phyloP scores from a whole-genome alignment of 2,113 vertebrate genomes.

The Edolisoma coerulescens region DNA sequence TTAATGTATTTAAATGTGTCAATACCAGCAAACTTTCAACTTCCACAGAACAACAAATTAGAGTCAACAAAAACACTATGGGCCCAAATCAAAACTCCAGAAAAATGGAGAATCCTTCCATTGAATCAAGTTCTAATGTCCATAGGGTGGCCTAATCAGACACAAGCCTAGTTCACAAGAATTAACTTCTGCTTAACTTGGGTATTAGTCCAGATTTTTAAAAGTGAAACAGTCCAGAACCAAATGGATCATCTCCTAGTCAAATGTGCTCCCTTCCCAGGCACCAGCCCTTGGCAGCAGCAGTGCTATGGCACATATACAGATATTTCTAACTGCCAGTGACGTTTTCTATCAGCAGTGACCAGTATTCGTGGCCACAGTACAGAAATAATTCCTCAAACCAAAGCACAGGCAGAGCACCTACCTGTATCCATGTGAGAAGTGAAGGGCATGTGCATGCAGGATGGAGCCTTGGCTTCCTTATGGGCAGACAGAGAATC shows the following conservation, averaged over 20 bases:
- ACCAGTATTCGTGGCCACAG: neutral
- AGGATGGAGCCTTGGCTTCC: neutral
- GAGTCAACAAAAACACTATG: neutral
- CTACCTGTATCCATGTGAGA: accelerated
- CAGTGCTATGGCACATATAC: neutral
- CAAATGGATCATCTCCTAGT: neutral
- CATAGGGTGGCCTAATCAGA: neutral
- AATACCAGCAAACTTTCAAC: neutral
- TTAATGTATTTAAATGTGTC: neutral
- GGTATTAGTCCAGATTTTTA: neutral
- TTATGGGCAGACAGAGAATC: neutral
- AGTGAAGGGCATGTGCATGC: accelerated
- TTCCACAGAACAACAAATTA: neutral
- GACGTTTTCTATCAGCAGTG: neutral
- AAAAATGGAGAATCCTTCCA: neutral
- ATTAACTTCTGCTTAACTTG: neutral
- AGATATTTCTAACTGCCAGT: neutral
- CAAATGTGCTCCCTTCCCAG: neutral
- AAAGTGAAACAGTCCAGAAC: neutral
- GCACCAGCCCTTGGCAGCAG: neutral
- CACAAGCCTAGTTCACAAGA: neutral
- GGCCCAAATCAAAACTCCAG: neutral
- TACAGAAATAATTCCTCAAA: neutral
- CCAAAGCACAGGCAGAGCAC: neutral
- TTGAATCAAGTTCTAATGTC: neutral